phyloP scores from a whole-genome alignment of 2,113 vertebrate species.

The Leptodactylus fuscus region DNA sequence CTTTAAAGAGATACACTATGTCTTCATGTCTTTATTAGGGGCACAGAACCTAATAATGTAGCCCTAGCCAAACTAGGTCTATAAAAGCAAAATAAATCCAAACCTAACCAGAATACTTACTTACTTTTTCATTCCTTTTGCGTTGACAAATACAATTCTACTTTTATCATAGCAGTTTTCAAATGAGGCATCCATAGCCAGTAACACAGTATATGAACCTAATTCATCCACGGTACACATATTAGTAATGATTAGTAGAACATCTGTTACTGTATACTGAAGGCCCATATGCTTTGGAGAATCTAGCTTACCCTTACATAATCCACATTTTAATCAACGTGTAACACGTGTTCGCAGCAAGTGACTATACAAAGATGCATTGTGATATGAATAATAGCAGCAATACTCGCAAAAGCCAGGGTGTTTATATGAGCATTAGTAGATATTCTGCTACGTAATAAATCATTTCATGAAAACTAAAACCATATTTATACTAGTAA shows the following conservation, averaged over 20 bases:
- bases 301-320: slow-evolving; percentile 34
- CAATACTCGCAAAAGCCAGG: background rate
- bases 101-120: no score
- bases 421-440: background rate
- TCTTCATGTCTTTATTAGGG: no score
- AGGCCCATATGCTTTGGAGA: slow-evolving; percentile 30
- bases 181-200: background rate
- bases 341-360: slow-evolving; percentile 24
- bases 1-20: no score
- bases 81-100: no score
- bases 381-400: background rate
- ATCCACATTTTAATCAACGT: slow-evolving; percentile 42
- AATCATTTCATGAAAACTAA: no score
- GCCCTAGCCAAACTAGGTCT: no score
- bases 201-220: background rate
- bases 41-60: no score
- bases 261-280: slow-evolving; percentile 40
- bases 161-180: background rate
- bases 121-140: background rate
- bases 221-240: slow-evolving; percentile 22
- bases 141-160: background rate
- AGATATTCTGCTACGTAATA: background rate
- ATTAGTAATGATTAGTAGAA: slow-evolving; percentile 47
- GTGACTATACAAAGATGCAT: background rate
- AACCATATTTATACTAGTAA: no score